phyloP scores from a whole-genome alignment of 1,140 invertebrate species.

The Heliconius congener region DNA sequence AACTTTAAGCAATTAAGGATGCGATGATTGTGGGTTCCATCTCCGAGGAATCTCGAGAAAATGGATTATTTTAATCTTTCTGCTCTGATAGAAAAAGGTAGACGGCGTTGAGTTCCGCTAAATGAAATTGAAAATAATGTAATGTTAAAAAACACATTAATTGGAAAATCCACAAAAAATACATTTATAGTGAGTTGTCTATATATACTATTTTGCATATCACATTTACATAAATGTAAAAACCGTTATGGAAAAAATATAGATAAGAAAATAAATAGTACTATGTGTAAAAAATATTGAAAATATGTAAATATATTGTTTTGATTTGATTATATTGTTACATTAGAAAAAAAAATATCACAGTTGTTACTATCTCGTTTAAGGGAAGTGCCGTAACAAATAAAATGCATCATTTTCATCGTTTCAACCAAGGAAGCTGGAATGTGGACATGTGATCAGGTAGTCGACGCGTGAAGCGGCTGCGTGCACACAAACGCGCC shows the following conservation, averaged over 20 bases:
- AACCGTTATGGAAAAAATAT: not conserved
- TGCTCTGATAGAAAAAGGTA: too few relatives aligned
- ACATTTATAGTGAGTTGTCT: not conserved
- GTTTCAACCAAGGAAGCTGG: slow-evolving; percentile 54
- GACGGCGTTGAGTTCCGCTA: too few relatives aligned
- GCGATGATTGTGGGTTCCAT: too few relatives aligned
- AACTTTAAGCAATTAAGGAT: too few relatives aligned
- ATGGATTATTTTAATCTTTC: too few relatives aligned
- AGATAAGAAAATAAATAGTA: too few relatives aligned
- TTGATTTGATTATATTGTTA: too few relatives aligned
- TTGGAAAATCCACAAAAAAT: not conserved
- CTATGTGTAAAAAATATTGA: too few relatives aligned
- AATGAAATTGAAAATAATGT: too few relatives aligned
- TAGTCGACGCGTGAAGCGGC: slow-evolving; percentile 57
- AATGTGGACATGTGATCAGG: slow-evolving; percentile 71
- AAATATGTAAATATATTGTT: too few relatives aligned
- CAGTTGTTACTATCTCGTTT: not conserved
- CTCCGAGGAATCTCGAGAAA: too few relatives aligned
- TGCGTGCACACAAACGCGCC: slow-evolving; percentile 44
- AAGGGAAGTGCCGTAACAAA: not conserved
- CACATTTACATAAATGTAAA: not conserved
- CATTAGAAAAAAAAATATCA: not conserved
- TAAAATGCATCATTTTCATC: slow-evolving; percentile 19
- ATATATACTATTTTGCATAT: not conserved
- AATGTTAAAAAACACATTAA: too few relatives aligned